Conservation (phyloP, 2,888 invertebrate species). For the Tipula unca region DNA sequence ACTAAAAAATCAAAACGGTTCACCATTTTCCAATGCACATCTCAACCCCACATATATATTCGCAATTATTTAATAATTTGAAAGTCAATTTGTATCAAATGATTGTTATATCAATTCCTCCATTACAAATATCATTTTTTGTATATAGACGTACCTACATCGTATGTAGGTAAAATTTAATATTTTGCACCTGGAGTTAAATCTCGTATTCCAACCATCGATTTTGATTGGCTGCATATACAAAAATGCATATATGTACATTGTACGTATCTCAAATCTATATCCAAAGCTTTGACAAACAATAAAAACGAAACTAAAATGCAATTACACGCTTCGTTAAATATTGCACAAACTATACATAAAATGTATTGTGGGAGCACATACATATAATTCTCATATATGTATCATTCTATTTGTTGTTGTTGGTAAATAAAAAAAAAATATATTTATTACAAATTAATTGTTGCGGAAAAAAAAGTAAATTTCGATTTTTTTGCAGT, state of each 20-base stretch:
- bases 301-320: not conserved
- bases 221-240: not conserved
- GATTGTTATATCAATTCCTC: not conserved
- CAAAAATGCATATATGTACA: not conserved
- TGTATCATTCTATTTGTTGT: not conserved
- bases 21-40: not conserved
- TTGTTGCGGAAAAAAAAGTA: not conserved
- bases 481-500: not conserved
- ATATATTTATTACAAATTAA: not conserved
- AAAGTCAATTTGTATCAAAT: not conserved
- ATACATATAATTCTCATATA: not conserved
- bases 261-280: not conserved
- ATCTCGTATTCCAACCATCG: not conserved
- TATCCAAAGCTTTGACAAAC: not conserved
- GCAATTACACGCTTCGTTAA: not conserved
- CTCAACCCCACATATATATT: not conserved
- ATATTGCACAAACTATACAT: not conserved
- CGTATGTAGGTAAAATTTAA: not conserved
- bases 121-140: not conserved
- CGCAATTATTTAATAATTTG: not conserved
- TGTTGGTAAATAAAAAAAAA: not conserved
- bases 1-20: too few relatives aligned
- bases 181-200: not conserved
- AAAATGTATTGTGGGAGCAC: not conserved
- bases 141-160: too few relatives aligned